These are phyloP conservation scores for Aurelia sp. DNA, from an alignment of 30 jellyfish, hydroid and myxozoan genomes.

Conservation along the genomic window DNA sequence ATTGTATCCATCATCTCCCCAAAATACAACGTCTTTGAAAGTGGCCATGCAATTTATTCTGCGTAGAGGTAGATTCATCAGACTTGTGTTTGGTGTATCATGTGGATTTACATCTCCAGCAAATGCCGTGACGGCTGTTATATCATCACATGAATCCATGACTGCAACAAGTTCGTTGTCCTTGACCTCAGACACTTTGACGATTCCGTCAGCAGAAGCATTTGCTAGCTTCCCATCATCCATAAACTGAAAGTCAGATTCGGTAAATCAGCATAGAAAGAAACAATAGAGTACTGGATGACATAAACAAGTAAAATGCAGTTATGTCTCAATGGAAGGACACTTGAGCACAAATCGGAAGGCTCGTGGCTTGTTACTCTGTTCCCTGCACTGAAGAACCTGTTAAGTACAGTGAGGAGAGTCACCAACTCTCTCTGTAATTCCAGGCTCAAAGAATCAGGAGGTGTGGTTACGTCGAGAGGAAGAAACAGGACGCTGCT, in stretches of 20 bases:
- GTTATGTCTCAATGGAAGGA: too few species aligned
- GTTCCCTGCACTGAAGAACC: too few species aligned
- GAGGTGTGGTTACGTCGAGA: too few species aligned
- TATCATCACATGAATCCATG: slow-evolving; percentile 43
- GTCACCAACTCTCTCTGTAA: too few species aligned
- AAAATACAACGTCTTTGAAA: slow-evolving; percentile 53
- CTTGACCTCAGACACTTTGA: slow-evolving; percentile 49
- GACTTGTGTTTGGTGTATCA: slow-evolving; percentile 54
- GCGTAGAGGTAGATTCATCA: slow-evolving; percentile 53
- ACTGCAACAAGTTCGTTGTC: slow-evolving; percentile 37
- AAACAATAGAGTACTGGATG: too few species aligned
- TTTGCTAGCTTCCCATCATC: slow-evolving; percentile 75
- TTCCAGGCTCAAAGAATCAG: too few species aligned
- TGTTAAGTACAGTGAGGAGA: too few species aligned
- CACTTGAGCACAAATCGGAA: too few species aligned
- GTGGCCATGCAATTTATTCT: slow-evolving; percentile 79
- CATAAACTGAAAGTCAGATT: slow-evolving; percentile 38
- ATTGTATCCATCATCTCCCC: slow-evolving; percentile 97
- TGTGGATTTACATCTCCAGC: slow-evolving; percentile 18
- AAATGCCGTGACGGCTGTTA: slow-evolving; percentile 22
- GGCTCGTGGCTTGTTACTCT: too few species aligned
- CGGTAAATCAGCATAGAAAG: too few species aligned
- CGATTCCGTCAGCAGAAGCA: slow-evolving; percentile 84
- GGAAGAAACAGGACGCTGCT: too few species aligned
- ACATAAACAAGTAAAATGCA: too few species aligned